Base-by-base conservation (phyloP, 2,113 vertebrate species). In the Marmota flaviventris region DNA sequence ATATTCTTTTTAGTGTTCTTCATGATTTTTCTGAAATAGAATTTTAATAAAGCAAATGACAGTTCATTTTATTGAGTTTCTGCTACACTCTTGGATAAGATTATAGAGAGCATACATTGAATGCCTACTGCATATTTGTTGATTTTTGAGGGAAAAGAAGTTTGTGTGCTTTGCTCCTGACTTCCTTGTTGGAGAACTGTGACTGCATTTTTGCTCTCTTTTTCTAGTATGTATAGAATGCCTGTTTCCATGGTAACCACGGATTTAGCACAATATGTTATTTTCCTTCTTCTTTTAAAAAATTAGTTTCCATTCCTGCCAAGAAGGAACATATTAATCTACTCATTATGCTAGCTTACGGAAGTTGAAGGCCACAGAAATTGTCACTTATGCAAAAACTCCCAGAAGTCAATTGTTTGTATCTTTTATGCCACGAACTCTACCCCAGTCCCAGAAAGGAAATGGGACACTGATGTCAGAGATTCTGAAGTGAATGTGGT, bases 241-340 rank as follows among this genome's bases (percentile, higher is more conserved):
- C 65, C 78, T 73, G 96, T 96, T 98, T 79, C 95, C 89, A 95
- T 96, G 76, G 97, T 72, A 94, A 97, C 83, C 22, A 90, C 91
- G 63, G 86, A 95, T 96, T 96, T 98, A 96, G 97, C 65, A 96
- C 81, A 96, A 93, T 79, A 95, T 96, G 84, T 53, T 88, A 73
- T 95, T 83, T 91, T 56, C n/a, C 48, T 93, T 16, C 56, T 92
- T 56, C 77, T 93, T 92, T 94, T 27, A 88, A 96, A 97, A 96
- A 91, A 93, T 53, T 84, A 79, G 93, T 96, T 85, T 88, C 83
- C 77, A 95, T 94, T 94, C 56, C 77, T 96, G 95, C 94, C 94
- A 96, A 97, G 85, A 89, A 97, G 70, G 85, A 94, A 93, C 88
- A 94, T 86, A 95, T 94, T 93, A 92, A 97, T 96, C 94, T 91